Evolutionary conservation across 2,797 vertebrate species (phyloP), one percentile per base, ranked within the genome.

Genomic region (Oreonectes daqikongensis): DNA sequence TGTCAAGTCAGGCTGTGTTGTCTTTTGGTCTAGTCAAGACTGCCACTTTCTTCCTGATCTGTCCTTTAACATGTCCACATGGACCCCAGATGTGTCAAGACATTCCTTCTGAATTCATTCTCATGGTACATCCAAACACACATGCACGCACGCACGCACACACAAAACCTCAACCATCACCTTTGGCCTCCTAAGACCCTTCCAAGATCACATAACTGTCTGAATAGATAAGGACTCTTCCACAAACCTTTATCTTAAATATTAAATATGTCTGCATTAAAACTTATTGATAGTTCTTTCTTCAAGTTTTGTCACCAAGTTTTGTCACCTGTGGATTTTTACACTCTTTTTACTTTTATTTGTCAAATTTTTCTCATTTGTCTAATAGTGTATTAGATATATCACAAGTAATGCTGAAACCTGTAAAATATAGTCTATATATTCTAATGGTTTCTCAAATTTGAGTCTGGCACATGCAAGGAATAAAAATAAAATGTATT

Each of bases 101-200:
- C 90, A 92, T 91, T 90, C 90, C 87, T 83, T 81, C 74, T 69
- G 81, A 82, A 83, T 86, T 88, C 88, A 88, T 92, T 89, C 75
- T 59, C 59, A 40, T 55, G 64, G 69, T 32, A 57, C 64, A 71
- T 48, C 68, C 57, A 65, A 52, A 77, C 65, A 44, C 46, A 48
- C 57, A 53, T 57, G 11, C 40, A 32, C 32, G 6, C 40, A 42
- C 12, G 11, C 40, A 42, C 40, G 2, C 12, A 48, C 46, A n/a
- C 18, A 75, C 48, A 69, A 46, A 78, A 60, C 53, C 44, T 20
- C 66, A 77, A 61, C 59, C 4, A 9, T 71, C 57, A 78, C 60
- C 69, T 67, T 57, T 38, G 75, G 77, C 35, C 44, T 60, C 38
- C 38, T 50, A 35, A 72, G 53, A 78, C 69, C 70, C 50, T 64